Base-by-base conservation (phyloP, 2,113 vertebrate species). In the Rhinoderma darwinii region DNA sequence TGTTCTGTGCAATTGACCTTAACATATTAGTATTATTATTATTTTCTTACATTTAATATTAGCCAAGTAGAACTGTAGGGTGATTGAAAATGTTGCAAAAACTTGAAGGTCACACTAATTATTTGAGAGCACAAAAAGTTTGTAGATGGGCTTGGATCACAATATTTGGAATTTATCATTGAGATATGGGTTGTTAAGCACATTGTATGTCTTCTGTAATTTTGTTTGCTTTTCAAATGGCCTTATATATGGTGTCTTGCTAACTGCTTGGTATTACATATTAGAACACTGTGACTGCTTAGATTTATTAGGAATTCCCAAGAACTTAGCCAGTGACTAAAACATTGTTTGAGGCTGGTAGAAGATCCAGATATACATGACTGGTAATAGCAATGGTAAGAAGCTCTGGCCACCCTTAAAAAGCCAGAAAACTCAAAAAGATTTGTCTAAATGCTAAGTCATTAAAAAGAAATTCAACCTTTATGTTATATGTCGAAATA, bases 1-100 rank as follows among this genome's bases (percentile, higher is more conserved):
- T 82, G 79, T 82, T 82, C 79, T 82, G 79, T 82, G 79, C 79
- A 82, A 82, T 82, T 82, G 56, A 82, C 79, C 79, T 63, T 41
- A 37, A 82, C 39, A 43, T 66, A 18, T 22, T 32, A 44, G 22
- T 43, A n/a, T 9, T 25, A 32, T 20, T 8, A 20, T 72, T 11
- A 7, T 72, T 70, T 41, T 11, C 12, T 51, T 4, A 20, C 10
- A 77, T 30, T 51, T n/a, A 76, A 30, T 47, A 47, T 35, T 18
- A 27, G 37, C 37, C 37, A 72, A 41, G 20, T 35, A 78, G 44
- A 51, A 77, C 11, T 9, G 9, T 32, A 61, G 59, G 25, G 9
- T 20, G 68, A 17, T 39, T 39, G 39, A 35, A 72, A 20, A 4
- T 39, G 22, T 39, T 39, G 68, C 35, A 39, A 5, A 20, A 18